Evolutionary conservation across 2,113 vertebrate genomes (phyloP), one percentile per base, ranked within the genome.

Genomic region (Edolisoma coerulescens): DNA sequence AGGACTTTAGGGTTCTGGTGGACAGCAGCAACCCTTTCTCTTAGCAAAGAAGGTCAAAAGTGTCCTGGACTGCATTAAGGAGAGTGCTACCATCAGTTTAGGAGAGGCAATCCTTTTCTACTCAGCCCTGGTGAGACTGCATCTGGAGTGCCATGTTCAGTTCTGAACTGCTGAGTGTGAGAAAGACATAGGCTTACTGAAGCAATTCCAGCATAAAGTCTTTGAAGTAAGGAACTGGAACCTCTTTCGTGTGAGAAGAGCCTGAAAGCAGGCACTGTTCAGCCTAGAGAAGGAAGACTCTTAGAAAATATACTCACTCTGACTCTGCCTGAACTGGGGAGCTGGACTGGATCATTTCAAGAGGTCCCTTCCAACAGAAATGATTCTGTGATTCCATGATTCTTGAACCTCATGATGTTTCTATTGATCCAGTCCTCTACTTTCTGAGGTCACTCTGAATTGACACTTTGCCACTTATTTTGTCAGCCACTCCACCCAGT

Each of bases 161-260:
- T 67, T 71, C 35, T 76, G 24, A 52, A 18, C 14, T 63, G 19
- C 42, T 82, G 45, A 30, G 5, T n/a, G 20, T 2, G 4, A 53
- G 53, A 82, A 78, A 83, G 14, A 12, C 15, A 11, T 3, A 19
- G 20, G 39, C 9, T 44, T 69, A 21, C 21, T 35, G 41, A 44
- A 39, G 11, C 13, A 39, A 53, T 32, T 49, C 23, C 33, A 50
- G 6, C 6, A 39, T 10, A 42, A 39, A 81, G 10, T 17, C 30
- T 49, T n/a, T 35, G 35, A 49, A 4, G 4, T 18, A 45, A 71
- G 22, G 14, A 68, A 35, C 8, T 56, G 28, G 41, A 65, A 11
- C 21, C 33, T 13, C 33, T 52, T 77, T 52, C 1, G 0, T 20
- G 13, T n/a, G 12, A 30, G 50, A 17, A 60, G 9, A 54, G 2